Evolutionary conservation across 2,888 invertebrate species (phyloP), one percentile per base, ranked within the genome.

Genomic region (Mylabris sibirica): DNA sequence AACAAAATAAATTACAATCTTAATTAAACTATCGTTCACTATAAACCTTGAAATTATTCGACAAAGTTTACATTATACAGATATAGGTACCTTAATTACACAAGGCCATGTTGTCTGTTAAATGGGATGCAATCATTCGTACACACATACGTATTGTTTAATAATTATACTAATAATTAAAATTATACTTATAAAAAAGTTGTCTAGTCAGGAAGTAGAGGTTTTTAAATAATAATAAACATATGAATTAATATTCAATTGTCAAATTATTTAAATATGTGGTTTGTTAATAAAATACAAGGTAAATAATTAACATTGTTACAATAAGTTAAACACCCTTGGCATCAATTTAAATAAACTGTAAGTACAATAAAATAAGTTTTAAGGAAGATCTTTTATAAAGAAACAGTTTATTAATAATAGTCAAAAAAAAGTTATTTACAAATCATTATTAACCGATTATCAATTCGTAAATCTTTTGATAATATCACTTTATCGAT

Each of bases 131-230:
- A 44, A 17, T 44, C n/a, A 44, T 44, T 44, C 3, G 1, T 41
- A n/a, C 41, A 41, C 41, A 11, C 53, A 24, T 49, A 57, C 2
- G 14, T 22, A 24, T 57, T 24, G 57, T 57, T 57, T 57, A 24
- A 57, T 12, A 24, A 6, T 17, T 41, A 49, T 49, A 49, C 5
- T 3, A 9, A 49, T 9, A 20, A 44, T 44, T 6, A 44, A 1
- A 44, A 20, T 20, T 14, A 24, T 24, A 57, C 3, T 3, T 5
- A 9, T 9, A 49, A 49, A 20, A 49, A 57, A 20, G 20, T 24
- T 57, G 57, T 57, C 57, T 57, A 57, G 57, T 57, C 57, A 24
- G 57, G 57, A 57, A 57, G 24, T 57, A 9, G 14, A 24, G 30
- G 4, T 24, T 57, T 12, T 14, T 24, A 49, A 24, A 20, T 49